phyloP scores from a whole-genome alignment of 2,797 vertebrate genomes.

The Sebastes itinus region DNA sequence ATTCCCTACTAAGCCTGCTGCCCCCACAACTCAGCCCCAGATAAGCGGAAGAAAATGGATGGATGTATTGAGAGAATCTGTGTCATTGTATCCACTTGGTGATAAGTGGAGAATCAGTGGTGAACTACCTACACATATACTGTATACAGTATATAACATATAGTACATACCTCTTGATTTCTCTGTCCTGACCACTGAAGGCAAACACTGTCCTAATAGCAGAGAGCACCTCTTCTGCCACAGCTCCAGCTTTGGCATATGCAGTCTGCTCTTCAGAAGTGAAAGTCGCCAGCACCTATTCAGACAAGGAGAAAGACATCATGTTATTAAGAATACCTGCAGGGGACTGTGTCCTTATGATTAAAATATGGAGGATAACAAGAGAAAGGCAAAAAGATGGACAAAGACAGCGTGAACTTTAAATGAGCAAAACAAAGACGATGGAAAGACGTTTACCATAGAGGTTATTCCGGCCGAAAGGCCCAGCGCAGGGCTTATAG shows the following conservation, averaged over 20 bases:
- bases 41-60: no score
- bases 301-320: neutral
- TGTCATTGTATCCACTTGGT: no score
- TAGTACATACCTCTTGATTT: conserved; percentile 85
- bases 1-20: no score
- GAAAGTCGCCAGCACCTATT: conserved; percentile 89
- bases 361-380: neutral
- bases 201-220: conserved; percentile 93
- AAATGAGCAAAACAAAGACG: neutral
- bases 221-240: conserved; percentile 95
- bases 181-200: conserved; percentile 93
- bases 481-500: conserved; percentile 90
- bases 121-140: no score
- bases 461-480: conserved; percentile 88
- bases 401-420: neutral
- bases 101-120: no score
- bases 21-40: no score
- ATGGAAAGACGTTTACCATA: conserved; percentile 79
- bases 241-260: conserved; percentile 96
- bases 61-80: no score
- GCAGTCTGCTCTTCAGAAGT: conserved; percentile 92
- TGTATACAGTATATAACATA: no score
- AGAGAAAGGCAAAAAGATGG: neutral
- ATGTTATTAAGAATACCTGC: neutral
- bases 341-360: neutral